These are phyloP conservation scores for Drosophila mettleri DNA, from an alignment of 2,888 invertebrate species.

Conservation along the genomic window DNA sequence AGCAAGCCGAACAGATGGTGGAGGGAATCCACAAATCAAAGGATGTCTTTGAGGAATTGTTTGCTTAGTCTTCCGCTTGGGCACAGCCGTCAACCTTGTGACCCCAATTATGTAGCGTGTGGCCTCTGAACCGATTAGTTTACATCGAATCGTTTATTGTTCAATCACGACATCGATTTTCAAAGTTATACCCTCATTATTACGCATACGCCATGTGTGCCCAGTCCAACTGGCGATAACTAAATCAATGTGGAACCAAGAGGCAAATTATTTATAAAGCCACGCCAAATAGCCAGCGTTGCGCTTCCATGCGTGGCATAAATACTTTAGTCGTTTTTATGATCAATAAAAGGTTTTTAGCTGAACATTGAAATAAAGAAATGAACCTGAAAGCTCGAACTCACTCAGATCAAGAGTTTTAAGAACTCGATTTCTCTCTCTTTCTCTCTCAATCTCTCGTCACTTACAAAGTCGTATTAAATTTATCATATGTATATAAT, in stretches of 20 bases:
- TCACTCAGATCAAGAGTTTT: no score
- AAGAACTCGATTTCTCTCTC: background rate
- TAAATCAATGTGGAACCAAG: slow-evolving; percentile 29
- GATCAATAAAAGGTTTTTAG: background rate
- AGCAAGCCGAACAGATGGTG: slow-evolving; percentile 6
- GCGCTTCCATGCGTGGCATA: background rate
- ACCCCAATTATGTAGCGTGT: slow-evolving; percentile 55
- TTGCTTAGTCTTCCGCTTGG: slow-evolving; percentile 39
- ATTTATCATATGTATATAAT: background rate
- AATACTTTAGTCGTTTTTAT: background rate
- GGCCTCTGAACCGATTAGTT: background rate
- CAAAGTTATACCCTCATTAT: slow-evolving; percentile 44
- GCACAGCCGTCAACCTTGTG: slow-evolving; percentile 39
- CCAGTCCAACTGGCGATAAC: slow-evolving; percentile 11
- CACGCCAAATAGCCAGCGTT: slow-evolving; percentile 24
- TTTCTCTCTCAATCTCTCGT: no score
- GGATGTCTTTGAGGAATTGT: slow-evolving; percentile 37
- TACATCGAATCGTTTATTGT: slow-evolving; percentile 7
- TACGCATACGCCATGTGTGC: slow-evolving; percentile 34
- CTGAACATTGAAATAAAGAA: background rate
- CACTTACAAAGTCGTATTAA: no score
- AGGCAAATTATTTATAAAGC: slow-evolving; percentile 68
- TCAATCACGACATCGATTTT: slow-evolving; percentile 11
- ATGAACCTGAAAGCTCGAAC: no score
- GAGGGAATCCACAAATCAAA: slow-evolving; percentile 2